These are phyloP conservation scores for Tamandua tetradactyla DNA, from an alignment of 2,797 vertebrate species.

Conservation along the genomic window DNA sequence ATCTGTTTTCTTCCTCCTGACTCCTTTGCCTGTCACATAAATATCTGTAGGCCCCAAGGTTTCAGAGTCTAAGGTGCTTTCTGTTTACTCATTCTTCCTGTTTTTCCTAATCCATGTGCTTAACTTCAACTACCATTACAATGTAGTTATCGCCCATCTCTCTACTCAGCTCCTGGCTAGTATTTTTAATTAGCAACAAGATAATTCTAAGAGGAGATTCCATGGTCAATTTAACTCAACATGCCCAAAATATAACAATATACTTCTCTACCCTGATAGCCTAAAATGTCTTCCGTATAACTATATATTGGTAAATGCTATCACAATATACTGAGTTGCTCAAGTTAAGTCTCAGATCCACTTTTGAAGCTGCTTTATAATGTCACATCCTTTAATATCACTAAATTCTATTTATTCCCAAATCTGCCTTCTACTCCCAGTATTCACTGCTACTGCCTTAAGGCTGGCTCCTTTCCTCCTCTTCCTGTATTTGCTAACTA, in stretches of 20 bases:
- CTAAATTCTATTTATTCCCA: neutral
- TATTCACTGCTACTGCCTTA: neutral
- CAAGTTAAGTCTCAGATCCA: neutral
- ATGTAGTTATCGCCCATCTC: neutral
- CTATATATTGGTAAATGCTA: neutral
- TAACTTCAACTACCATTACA: neutral
- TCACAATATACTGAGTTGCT: neutral
- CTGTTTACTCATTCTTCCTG: neutral
- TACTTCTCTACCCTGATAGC: neutral
- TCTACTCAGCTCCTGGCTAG: neutral
- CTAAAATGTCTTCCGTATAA: neutral
- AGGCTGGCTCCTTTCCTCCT: neutral
- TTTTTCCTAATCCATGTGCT: neutral
- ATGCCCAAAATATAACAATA: neutral
- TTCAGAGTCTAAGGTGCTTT: neutral
- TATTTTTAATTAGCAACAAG: conserved; percentile 31
- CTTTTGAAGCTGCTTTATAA: conserved; percentile 31
- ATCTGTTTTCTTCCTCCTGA: neutral
- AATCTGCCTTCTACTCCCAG: neutral
- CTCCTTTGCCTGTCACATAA: neutral
- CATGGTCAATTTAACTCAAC: neutral
- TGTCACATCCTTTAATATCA: neutral
- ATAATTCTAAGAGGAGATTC: neutral
- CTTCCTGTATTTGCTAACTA: neutral
- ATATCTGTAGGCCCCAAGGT: neutral